These are phyloP conservation scores for Megaceryle torquata DNA, from an alignment of 2,113 vertebrate species.

Conservation along the genomic window DNA sequence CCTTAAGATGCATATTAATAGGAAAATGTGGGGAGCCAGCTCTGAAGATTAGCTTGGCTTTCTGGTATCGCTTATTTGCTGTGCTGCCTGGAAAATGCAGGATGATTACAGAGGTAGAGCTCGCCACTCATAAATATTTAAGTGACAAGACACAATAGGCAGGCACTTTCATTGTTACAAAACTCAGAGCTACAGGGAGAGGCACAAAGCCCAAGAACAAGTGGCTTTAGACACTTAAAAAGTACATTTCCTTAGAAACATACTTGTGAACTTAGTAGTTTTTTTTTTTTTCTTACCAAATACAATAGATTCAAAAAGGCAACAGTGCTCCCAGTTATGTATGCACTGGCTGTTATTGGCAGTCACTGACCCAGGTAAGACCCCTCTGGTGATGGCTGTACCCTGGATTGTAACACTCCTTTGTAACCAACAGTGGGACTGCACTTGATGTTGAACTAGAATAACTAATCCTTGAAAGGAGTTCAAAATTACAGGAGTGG, in stretches of 20 bases:
- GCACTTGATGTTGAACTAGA: not conserved
- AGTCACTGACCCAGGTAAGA: not conserved
- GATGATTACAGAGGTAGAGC: slow-evolving; percentile 17
- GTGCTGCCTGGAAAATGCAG: not conserved
- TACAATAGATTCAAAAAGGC: not conserved
- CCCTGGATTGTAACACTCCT: not conserved
- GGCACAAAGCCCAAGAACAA: not conserved
- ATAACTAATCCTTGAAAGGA: not conserved
- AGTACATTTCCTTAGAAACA: not conserved
- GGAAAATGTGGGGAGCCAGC: not conserved
- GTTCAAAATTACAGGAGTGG: not conserved
- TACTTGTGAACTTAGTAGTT: not conserved
- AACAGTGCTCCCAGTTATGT: not conserved
- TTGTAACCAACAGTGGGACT: not conserved
- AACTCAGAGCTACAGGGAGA: not conserved
- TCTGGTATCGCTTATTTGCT: not conserved
- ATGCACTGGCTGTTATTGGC: not conserved
- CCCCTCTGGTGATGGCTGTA: not conserved
- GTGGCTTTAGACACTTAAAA: not conserved
- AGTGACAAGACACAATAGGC: slow-evolving; percentile 25
- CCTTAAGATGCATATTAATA: not conserved
- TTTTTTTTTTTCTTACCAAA: not conserved
- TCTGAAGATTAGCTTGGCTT: slow-evolving; percentile 24
- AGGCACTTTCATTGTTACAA: not conserved
- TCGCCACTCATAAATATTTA: slow-evolving; percentile 64